These are phyloP conservation scores for Tricholaema leucomelas DNA, from an alignment of 2,113 vertebrate species.

Conservation along the genomic window DNA sequence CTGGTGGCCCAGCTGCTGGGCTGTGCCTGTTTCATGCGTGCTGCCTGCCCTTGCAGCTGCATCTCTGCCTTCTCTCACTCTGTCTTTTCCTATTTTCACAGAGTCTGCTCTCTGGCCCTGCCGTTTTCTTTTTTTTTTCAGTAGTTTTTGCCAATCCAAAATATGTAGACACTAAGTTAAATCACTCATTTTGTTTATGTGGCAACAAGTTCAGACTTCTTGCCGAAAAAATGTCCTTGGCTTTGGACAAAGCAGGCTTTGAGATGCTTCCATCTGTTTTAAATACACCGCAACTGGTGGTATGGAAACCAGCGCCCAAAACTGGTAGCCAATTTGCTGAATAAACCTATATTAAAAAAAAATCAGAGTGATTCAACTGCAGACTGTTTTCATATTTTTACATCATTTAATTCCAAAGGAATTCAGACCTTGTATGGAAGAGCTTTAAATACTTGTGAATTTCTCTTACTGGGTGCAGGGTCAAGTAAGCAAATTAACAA, in stretches of 20 bases:
- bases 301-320: conserved; percentile 60
- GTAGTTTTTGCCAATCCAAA: conserved; percentile 67
- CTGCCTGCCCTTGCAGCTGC: background rate
- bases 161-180: conserved; percentile 70
- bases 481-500: background rate
- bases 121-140: conserved; percentile 8
- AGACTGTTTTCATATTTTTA: conserved; percentile 63
- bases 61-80: background rate
- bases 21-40: background rate
- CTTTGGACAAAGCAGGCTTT: conserved; percentile 69
- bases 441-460: conserved; percentile 38
- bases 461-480: background rate
- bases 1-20: background rate
- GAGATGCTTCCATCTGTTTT: conserved; percentile 73
- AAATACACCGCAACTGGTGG: conserved; percentile 69
- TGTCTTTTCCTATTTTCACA: conserved; percentile 35
- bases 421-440: conserved; percentile 60
- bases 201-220: conserved; percentile 72
- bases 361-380: conserved; percentile 31
- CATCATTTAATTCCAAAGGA: conserved; percentile 62
- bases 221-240: conserved; percentile 79
- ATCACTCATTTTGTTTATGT: conserved; percentile 77
- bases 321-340: conserved; percentile 61
- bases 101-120: conserved; percentile 35
- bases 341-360: conserved; percentile 53